Conservation (phyloP, 2,113 vertebrate genomes). For the Pangasianodon gigas region DNA sequence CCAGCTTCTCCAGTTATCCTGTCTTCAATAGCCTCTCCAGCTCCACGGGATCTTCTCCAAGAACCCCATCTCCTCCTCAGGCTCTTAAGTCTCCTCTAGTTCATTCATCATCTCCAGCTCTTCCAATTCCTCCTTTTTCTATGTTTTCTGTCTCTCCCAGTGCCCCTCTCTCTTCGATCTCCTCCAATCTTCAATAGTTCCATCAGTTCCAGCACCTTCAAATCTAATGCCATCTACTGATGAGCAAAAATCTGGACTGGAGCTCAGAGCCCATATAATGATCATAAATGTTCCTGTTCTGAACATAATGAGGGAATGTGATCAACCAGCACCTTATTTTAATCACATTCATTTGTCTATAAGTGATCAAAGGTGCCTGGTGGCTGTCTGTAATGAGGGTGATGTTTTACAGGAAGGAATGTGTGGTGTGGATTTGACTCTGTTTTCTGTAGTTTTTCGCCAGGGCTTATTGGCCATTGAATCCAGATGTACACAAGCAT, state of each 20-base stretch:
- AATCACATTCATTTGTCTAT: slow-evolving; percentile 40
- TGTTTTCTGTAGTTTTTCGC: slow-evolving; percentile 42
- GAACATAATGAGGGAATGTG: slow-evolving; percentile 11
- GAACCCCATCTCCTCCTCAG: neutral
- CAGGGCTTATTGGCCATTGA: slow-evolving; percentile 42
- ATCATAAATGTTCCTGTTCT: slow-evolving; percentile 4
- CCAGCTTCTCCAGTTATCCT: too few species aligned
- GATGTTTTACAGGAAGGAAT: slow-evolving; percentile 44
- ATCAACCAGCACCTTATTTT: slow-evolving; percentile 26
- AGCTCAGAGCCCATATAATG: neutral
- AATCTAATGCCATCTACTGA: neutral
- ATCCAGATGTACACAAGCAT: slow-evolving; percentile 47
- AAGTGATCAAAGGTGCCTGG: slow-evolving; percentile 30
- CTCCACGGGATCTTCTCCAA: neutral
- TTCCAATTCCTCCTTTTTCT: neutral
- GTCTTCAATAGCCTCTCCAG: neutral
- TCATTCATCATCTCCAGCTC: neutral
- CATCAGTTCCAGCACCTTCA: neutral
- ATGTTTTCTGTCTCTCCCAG: neutral
- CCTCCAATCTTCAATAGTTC: neutral
- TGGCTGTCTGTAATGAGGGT: slow-evolving; percentile 33
- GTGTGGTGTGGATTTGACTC: slow-evolving; percentile 25
- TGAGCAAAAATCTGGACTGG: neutral
- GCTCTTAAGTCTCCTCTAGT: neutral
- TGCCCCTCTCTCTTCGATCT: neutral